phyloP scores from a whole-genome alignment of 2,888 invertebrate species.

The Drosophila austrosaltans region DNA sequence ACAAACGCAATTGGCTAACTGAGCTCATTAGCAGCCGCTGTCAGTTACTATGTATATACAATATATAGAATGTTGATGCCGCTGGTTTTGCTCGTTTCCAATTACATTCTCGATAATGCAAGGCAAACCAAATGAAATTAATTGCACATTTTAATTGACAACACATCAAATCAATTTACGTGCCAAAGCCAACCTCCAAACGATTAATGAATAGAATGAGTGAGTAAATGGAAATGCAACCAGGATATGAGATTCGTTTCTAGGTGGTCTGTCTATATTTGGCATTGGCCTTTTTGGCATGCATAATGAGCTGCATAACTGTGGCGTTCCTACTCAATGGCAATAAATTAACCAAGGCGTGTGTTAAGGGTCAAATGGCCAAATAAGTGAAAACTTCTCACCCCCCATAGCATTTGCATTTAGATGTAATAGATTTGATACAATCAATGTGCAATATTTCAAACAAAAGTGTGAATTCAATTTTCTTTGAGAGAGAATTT shows the following conservation, averaged over 20 bases:
- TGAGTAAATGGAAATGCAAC: constrained; percentile 43
- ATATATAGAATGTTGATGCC: constrained; percentile 1
- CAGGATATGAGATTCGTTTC: constrained; percentile 23
- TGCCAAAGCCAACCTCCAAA: constrained; percentile 35
- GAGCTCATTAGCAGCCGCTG: constrained; percentile 72
- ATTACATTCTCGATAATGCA: constrained; percentile 61
- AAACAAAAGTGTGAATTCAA: neutral
- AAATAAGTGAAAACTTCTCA: neutral
- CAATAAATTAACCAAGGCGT: constrained; percentile 65
- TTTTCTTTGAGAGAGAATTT: neutral
- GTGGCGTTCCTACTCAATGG: constrained; percentile 30
- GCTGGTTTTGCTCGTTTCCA: constrained; percentile 21
- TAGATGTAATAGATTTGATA: neutral
- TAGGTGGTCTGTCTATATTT: constrained; percentile 21
- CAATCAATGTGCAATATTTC: neutral
- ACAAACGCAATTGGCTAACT: constrained; percentile 74
- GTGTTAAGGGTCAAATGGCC: constrained; percentile 20
- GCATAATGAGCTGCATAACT: constrained; percentile 51
- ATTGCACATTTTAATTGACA: constrained; percentile 81
- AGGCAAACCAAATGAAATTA: constrained; percentile 74
- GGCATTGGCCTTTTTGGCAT: constrained; percentile 45
- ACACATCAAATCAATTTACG: constrained; percentile 78
- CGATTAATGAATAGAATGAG: constrained; percentile 64
- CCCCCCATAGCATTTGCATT: neutral
- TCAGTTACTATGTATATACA: constrained; percentile 18